Percentiles rank a stretch among this genome's conserved stretches.
These are phyloP conservation scores for Cyanocitta stelleri DNA, from an alignment of 2,113 vertebrate genomes.

Conservation along the genomic window DNA sequence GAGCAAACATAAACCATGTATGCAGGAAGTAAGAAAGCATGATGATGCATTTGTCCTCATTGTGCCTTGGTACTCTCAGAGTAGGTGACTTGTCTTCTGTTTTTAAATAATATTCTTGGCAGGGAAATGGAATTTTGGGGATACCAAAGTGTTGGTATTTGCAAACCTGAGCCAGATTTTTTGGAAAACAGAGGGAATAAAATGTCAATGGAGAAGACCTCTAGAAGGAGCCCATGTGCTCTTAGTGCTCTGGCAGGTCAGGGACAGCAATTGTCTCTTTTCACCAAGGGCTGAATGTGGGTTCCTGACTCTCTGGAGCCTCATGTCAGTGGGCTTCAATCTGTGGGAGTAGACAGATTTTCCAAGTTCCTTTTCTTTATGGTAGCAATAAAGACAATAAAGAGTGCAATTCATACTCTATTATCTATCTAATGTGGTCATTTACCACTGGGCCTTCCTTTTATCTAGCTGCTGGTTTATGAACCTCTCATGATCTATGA, in stretches of 20 bases:
- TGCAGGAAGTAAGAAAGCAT: not conserved
- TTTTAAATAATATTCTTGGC: not conserved
- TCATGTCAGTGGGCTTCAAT: not conserved
- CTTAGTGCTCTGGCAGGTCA: not conserved
- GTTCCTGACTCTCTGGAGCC: not conserved
- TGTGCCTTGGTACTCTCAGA: not conserved
- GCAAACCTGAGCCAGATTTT: not conserved
- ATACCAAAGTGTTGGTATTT: not conserved
- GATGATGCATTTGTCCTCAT: not conserved
- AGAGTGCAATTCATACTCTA: conserved; percentile 31
- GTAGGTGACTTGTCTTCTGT: not conserved
- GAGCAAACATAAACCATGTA: not conserved
- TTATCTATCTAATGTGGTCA: conserved; percentile 23
- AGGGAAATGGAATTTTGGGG: not conserved
- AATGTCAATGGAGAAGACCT: not conserved
- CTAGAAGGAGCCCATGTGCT: not conserved
- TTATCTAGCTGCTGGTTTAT: conserved; percentile 51
- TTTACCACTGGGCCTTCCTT: conserved; percentile 42
- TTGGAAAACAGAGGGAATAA: not conserved
- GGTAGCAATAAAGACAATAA: conserved; percentile 18
- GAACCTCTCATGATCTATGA: conserved; percentile 39
- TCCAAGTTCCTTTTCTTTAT: conserved; percentile 1
- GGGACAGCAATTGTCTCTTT: not conserved
- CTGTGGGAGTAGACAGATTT: not conserved
- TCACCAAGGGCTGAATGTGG: not conserved